A percentile compares a stretch with the other conserved stretches of the same genome.
Conservation (phyloP, 2,113 vertebrate genomes). For the Cebus imitator region DNA sequence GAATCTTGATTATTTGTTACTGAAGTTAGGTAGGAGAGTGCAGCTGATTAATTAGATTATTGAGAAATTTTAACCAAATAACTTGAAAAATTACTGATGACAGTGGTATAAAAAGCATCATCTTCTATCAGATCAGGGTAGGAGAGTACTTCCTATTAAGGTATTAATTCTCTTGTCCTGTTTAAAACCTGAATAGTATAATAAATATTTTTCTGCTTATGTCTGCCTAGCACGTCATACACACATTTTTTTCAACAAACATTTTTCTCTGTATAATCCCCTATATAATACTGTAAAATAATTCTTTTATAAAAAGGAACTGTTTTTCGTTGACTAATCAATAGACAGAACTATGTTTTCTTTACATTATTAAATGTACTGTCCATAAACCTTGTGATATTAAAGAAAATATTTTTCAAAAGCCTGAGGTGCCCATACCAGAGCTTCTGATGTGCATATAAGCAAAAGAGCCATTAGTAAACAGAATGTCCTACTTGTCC, state of each 20-base stretch:
- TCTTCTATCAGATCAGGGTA: not conserved
- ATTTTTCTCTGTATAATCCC: not conserved
- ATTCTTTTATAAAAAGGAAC: not conserved
- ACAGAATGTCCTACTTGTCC: too few species aligned
- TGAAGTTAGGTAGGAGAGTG: not conserved
- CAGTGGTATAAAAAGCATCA: not conserved
- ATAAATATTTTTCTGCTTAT: not conserved
- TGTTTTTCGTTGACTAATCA: not conserved
- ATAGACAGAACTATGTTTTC: not conserved
- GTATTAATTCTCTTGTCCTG: not conserved
- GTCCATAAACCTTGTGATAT: not conserved
- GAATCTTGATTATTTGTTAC: not conserved
- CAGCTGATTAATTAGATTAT: not conserved
- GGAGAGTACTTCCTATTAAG: not conserved
- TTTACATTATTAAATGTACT: not conserved
- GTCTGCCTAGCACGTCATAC: not conserved
- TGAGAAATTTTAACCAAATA: not conserved
- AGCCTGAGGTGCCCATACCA: too few species aligned
- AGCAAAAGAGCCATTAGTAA: too few species aligned
- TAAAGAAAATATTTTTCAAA: not conserved
- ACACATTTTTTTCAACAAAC: not conserved
- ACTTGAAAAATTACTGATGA: not conserved
- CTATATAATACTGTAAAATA: not conserved
- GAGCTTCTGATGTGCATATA: too few species aligned
- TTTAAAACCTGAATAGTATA: not conserved